Conservation (phyloP, 2,797 vertebrate genomes). For the Agapornis canus region DNA sequence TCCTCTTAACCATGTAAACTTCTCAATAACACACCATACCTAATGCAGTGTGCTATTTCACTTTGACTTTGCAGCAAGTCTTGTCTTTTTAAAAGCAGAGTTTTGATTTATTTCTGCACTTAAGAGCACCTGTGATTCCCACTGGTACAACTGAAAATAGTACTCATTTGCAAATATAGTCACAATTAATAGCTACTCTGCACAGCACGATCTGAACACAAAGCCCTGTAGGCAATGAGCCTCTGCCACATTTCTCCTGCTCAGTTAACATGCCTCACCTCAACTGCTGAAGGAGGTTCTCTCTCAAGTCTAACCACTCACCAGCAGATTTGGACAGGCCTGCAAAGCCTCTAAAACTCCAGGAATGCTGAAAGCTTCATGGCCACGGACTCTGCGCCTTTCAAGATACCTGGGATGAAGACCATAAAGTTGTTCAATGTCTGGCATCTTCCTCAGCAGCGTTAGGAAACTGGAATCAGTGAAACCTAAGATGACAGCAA, state of each 20-base stretch:
- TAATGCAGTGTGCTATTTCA: not conserved
- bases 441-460: slow-evolving; percentile 97
- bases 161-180: not conserved
- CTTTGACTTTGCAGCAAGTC: not conserved
- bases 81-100: not conserved
- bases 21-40: not conserved
- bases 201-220: not conserved
- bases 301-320: slow-evolving; percentile 66
- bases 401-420: slow-evolving; percentile 96
- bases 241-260: not conserved
- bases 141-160: not conserved
- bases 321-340: slow-evolving; percentile 93
- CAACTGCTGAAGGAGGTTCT: not conserved
- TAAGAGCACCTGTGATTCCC: not conserved
- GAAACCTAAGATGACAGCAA: slow-evolving; percentile 85
- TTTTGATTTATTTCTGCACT: not conserved
- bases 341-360: slow-evolving; percentile 97
- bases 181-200: not conserved
- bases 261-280: not conserved
- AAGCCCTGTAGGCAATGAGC: not conserved
- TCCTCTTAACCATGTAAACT: not conserved
- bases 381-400: slow-evolving; percentile 92
- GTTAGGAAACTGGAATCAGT: slow-evolving; percentile 95
- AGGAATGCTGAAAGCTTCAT: slow-evolving; percentile 97
- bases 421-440: slow-evolving; percentile 96